phyloP scores from a whole-genome alignment of 1,140 invertebrate genomes.

The Rhopalosiphum maidis region DNA sequence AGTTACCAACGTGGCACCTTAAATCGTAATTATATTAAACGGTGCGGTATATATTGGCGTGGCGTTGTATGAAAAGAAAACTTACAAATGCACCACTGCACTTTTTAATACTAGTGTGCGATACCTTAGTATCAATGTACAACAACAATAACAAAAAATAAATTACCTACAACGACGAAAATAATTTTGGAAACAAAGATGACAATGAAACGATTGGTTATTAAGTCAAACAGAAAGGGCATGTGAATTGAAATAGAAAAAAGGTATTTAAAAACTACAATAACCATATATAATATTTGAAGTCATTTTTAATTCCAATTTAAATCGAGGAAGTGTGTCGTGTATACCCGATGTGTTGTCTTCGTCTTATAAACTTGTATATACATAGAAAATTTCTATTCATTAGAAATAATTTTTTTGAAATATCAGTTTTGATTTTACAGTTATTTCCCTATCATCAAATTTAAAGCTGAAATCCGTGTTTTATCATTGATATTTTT shows the following conservation, averaged over 20 bases:
- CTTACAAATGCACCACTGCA: slow-evolving; percentile 21
- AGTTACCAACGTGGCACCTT: neutral
- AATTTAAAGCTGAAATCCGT: neutral
- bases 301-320: neutral
- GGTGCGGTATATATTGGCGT: neutral
- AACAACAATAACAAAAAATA: neutral
- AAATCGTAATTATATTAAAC: slow-evolving; percentile 35
- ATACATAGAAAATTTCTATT: neutral
- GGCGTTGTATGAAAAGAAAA: slow-evolving; percentile 17
- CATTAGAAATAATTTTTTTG: neutral
- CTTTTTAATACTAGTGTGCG: neutral
- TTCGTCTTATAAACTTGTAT: too few species aligned
- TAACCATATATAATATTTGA: neutral
- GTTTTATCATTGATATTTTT: neutral
- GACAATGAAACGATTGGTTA: neutral
- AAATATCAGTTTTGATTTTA: neutral
- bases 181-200: neutral
- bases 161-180: neutral
- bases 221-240: neutral
- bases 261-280: neutral
- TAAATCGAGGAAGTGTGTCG: neutral
- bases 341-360: neutral
- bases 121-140: neutral
- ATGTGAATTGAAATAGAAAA: neutral
- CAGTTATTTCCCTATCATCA: neutral